A percentile compares a stretch with the other conserved stretches of the same genome.
Conservation (phyloP, 23 tunicate genomes). For the Styela plicata region DNA sequence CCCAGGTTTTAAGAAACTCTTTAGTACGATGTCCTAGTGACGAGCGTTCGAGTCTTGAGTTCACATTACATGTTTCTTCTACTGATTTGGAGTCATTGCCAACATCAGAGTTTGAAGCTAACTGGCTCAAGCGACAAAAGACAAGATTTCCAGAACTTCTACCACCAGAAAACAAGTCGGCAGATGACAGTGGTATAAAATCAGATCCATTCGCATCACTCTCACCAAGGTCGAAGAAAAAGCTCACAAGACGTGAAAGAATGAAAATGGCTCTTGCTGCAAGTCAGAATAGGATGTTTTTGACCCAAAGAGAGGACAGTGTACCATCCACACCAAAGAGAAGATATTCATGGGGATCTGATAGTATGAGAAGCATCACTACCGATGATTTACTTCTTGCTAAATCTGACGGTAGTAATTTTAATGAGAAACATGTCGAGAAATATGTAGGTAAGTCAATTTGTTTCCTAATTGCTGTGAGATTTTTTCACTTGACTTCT, state of each 20-base stretch:
- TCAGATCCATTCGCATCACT: not conserved
- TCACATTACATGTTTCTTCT: not conserved
- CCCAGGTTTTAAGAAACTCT: not conserved
- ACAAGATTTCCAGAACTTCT: conserved; percentile 1
- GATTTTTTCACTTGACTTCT: too few species aligned
- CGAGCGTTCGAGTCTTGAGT: not conserved
- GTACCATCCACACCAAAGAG: not conserved
- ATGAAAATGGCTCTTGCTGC: conserved; percentile 20
- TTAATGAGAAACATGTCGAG: not conserved
- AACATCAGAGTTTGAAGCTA: not conserved
- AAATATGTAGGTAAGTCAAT: not conserved
- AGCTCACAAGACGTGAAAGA: not conserved
- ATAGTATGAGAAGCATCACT: conserved; percentile 8
- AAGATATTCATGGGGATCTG: conserved; percentile 20
- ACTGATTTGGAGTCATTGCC: not conserved
- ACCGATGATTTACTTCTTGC: conserved; percentile 16
- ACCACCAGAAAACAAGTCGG: not conserved
- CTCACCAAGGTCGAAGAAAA: not conserved
- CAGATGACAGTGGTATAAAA: not conserved
- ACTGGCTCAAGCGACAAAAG: not conserved
- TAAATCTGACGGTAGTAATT: conserved; percentile 8
- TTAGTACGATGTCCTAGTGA: not conserved
- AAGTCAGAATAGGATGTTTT: not conserved
- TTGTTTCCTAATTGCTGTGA: too few species aligned
- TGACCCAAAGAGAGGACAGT: not conserved